Evolutionary conservation across 2,797 vertebrate genomes (phyloP), one percentile per base, ranked within the genome.

Genomic region (Allobates femoralis): DNA sequence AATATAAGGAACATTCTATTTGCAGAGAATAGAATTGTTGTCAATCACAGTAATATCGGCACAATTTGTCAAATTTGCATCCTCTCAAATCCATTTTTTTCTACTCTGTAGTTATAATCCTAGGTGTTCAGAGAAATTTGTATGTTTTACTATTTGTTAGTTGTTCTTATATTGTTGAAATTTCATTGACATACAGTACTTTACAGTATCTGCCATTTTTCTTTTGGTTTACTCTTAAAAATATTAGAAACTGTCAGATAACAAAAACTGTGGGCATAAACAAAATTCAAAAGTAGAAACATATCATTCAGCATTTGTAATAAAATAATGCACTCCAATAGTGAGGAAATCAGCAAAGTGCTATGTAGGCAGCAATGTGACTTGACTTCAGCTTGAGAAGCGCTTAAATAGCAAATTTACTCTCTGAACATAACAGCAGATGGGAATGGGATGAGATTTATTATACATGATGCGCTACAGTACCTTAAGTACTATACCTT

Each of bases 301-400:
- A 30, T 50, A 81, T 81, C 79, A 81, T 28, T 26, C 23, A 81
- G 60, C 60, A 81, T 66, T 64, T 50, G 34, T 66, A 81, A 64
- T 66, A 60, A 81, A 81, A 67, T 30, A 81, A 66, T 81, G 37
- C 26, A 81, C 41, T 19, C 41, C n/a, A 64, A 62, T 81, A n/a
- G 46, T 15, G 15, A 80, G 56, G 23, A 80, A 80, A 41, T 26
- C 62, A 62, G 77, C 30, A 79, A 79, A 60, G 21, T 64, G 37
- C 58, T 64, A 50, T 66, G 32, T 26, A 66, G 60, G 60, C 60
- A 67, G 60, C 56, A 41, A 19, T 46, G 12, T 26, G 37, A 66
- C n/a, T 81, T 26, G 37, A 66, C n/a, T 81, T 41, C 46, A 81
- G n/a, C 34, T 50, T 50, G 37, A 55, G 37, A 66, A 67, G n/a